phyloP scores from a whole-genome alignment of 2,113 vertebrate genomes.

The Triplophysa dalaica region DNA sequence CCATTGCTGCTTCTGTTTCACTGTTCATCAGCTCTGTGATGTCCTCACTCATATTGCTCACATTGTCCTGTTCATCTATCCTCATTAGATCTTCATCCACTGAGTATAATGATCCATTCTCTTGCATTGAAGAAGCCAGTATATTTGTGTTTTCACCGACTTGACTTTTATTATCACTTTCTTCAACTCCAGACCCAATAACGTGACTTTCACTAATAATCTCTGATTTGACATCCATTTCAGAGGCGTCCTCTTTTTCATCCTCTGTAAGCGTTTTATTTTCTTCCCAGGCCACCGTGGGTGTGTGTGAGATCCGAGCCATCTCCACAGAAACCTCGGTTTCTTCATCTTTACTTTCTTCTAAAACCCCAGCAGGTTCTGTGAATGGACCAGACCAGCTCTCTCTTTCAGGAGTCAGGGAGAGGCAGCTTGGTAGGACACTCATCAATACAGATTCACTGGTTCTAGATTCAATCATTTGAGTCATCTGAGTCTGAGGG shows the following conservation, averaged over 20 bases:
- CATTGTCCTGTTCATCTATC: slow-evolving; percentile 37
- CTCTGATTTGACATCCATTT: slow-evolving; percentile 28
- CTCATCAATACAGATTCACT: slow-evolving; percentile 20
- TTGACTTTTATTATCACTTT: slow-evolving; percentile 16
- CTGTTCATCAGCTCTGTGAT: slow-evolving; percentile 27
- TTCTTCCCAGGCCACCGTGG: slow-evolving; percentile 47
- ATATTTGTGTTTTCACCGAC: not conserved
- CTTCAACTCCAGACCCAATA: not conserved
- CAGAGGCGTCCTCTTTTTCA: slow-evolving; percentile 27
- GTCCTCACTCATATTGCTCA: slow-evolving; percentile 37
- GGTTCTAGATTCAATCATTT: not conserved
- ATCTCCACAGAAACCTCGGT: slow-evolving; percentile 51
- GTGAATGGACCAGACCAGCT: slow-evolving; percentile 9
- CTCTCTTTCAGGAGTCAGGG: slow-evolving; percentile 40
- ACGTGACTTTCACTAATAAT: slow-evolving; percentile 29
- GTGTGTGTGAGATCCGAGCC: slow-evolving; percentile 44
- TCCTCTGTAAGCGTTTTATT: slow-evolving; percentile 32
- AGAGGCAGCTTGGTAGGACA: slow-evolving; percentile 16
- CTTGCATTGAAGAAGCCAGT: not conserved
- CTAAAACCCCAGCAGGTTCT: slow-evolving; percentile 35
- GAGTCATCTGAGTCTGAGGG: slow-evolving; percentile 43
- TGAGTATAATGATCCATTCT: slow-evolving; percentile 5
- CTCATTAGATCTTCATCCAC: slow-evolving; percentile 24
- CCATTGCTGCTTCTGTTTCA: slow-evolving; percentile 25
- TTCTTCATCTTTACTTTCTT: slow-evolving; percentile 48